Evolutionary conservation across 2,888 invertebrate genomes (phyloP), one percentile per base, ranked within the genome.

Genomic region (Caradrina kadenii): DNA sequence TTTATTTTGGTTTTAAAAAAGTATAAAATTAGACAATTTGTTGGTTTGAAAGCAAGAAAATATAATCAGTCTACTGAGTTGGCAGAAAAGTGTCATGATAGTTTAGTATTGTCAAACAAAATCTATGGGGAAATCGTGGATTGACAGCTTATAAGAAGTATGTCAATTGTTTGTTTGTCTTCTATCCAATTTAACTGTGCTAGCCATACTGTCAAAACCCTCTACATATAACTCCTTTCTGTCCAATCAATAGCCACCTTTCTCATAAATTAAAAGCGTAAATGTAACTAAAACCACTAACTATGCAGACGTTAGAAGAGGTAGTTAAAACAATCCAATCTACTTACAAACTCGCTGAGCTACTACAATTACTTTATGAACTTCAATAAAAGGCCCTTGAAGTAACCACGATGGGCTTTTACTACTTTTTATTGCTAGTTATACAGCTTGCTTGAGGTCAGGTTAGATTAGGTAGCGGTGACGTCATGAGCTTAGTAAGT

Each of bases 401-500:
- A 70, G 66, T 59, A 80, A 80, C 75, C 69, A 17, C 70, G 74
- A 82, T 80, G 67, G 76, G 59, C 68, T 74, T 74, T 79, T 68
- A 70, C 73, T 76, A 76, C 54, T 79, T 83, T 79, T 79, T 80
- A 83, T 76, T 74, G 56, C 68, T 71, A 64, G 75, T 73, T 73
- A 66, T 63, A 59, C 64, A 56, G 52, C 45, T 13, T 67, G 52
- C 45, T 13, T 69, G 71, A 73, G 83, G 83, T 78, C 83, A 73
- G 56, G 59, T 65, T 76, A 70, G 67, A 80, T 76, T 76, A 70
- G 73, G 50, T 71, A 52, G 54, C 58, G 67, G 58, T 83, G 81
- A 83, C 79, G 82, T 75, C 78, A 80, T 52, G 10, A 73, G 83
- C 83, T 81, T 81, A 73, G 50, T 60, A 76, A 66, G 69, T 79